Evolutionary conservation across 2,888 invertebrate species (phyloP).

Genomic region (Ligdia adustata): DNA sequence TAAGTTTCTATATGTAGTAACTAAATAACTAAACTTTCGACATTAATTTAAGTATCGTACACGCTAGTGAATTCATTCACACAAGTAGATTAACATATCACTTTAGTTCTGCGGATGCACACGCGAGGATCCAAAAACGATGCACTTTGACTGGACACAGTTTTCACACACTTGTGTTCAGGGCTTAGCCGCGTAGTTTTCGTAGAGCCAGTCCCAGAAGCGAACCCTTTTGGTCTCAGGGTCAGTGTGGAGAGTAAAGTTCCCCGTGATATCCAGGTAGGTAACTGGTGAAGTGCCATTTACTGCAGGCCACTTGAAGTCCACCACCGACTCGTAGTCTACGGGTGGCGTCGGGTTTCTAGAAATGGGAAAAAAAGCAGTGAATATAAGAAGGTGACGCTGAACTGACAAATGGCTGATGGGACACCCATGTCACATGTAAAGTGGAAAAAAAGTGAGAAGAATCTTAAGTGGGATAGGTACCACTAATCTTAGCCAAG

Average conservation of each 20-base stretch:
- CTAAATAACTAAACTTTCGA: conserved; percentile 4
- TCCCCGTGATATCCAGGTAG: conserved; percentile 82
- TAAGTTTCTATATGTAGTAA: no score
- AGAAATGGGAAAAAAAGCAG: background rate
- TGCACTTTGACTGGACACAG: conserved; percentile 21
- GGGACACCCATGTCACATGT: no score
- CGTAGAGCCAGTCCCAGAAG: conserved; percentile 83
- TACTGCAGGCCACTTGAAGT: conserved; percentile 82
- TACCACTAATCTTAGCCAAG: no score
- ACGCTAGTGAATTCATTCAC: background rate
- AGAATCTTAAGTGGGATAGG: no score
- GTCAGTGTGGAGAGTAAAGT: conserved; percentile 74
- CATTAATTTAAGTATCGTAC: conserved; percentile 3
- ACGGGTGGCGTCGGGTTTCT: conserved; percentile 83
- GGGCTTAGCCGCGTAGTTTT: conserved; percentile 54
- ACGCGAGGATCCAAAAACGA: conserved; percentile 14
- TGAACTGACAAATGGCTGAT: no score
- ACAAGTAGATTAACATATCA: conserved; percentile 1
- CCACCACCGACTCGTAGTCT: conserved; percentile 73
- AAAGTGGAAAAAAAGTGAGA: no score
- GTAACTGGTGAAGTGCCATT: conserved; percentile 59
- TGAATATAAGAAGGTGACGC: background rate
- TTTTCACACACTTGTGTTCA: conserved; percentile 29
- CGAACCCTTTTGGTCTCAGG: conserved; percentile 81
- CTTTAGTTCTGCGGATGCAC: conserved; percentile 11